Base-by-base conservation (phyloP, 2,888 invertebrate genomes). In the Meloe dianella region DNA sequence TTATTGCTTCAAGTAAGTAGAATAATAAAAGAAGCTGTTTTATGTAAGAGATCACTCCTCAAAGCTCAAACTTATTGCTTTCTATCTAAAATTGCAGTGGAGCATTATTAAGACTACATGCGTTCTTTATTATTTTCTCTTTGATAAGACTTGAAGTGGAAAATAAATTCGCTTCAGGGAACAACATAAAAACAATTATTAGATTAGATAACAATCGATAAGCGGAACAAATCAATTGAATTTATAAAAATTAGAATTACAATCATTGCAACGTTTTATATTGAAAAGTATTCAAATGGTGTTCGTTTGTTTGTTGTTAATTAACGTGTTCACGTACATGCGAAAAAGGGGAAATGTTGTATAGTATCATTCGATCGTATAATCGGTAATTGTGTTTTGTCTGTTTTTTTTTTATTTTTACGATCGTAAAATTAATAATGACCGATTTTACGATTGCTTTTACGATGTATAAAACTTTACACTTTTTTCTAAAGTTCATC, bases 361-460 rank as follows among this genome's bases (percentile, higher is more conserved):
- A n/a, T n/a, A 51, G 2, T 22, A 54, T 54, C 24, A n/a, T 54
- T 24, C 27, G 54, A 54, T 54, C 54, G 54, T 54, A 54, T 54
- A 54, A 54, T 54, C 54, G 12, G 54, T 54, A 54, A 54, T 54
- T 54, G 54, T 54, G 22, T 27, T 54, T 27, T 27, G 14, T 22
- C 6, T 6, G 24, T 54, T 6, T 9, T 47, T 22, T 51, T 61
- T 62, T 51, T 32, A n/a, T 56, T 27, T 47, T 14, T 47, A 30
- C 56, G 56, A 9, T 47, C 62, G 24, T 61, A 61, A 61, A 61
- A 61, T 61, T 61, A 61, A 61, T 61, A 61, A 61, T 54, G 62
- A 35, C 62, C 62, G 38, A 62, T 62, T 62, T 62, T 56, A 62
- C 62, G 62, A 62, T 56, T 30, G 32, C 22, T 62, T 62, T 56